These are phyloP conservation scores for Bombus haemorrhoidalis DNA, from an alignment of 1,140 invertebrate genomes.

Conservation along the genomic window DNA sequence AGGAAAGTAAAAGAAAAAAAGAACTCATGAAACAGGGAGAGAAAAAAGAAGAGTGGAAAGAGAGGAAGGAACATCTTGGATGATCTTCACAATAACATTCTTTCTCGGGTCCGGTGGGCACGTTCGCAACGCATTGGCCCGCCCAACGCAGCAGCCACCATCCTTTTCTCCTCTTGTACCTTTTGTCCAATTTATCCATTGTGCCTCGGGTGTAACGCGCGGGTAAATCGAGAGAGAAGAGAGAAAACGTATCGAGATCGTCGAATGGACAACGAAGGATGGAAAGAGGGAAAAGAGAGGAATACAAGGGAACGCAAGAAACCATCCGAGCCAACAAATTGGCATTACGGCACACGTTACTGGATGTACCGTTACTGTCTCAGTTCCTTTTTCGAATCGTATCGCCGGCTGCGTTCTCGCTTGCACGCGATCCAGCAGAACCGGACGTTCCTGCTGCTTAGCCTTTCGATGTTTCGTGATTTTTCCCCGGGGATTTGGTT, in stretches of 20 bases:
- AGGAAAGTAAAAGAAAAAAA: background rate
- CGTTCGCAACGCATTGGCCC: constrained; percentile 17
- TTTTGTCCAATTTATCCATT: constrained; percentile 62
- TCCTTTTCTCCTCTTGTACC: constrained; percentile 12
- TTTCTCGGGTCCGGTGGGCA: constrained; percentile 22
- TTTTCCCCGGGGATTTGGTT: constrained; percentile 1
- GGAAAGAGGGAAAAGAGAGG: background rate
- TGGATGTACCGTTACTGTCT: constrained; percentile 59
- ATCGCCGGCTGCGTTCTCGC: constrained; percentile 49
- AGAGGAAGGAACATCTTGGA: constrained; percentile 34
- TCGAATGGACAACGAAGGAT: background rate
- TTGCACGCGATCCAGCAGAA: constrained; percentile 28
- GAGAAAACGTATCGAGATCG: background rate
- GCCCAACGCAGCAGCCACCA: background rate
- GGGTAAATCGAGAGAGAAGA: constrained; percentile 36
- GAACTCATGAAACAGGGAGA: background rate
- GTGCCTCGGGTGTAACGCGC: constrained; percentile 37
- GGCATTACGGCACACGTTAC: constrained; percentile 63
- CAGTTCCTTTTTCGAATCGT: constrained; percentile 57
- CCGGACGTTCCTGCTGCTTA: constrained; percentile 26
- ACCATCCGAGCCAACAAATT: constrained; percentile 57
- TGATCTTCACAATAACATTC: constrained; percentile 56
- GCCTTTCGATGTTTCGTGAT: constrained; percentile 33
- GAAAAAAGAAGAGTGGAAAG: constrained; percentile 16
- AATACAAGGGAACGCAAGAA: constrained; percentile 30